Conservation (phyloP, 2,113 vertebrate genomes). For the Pyrgilauda ruficollis region DNA sequence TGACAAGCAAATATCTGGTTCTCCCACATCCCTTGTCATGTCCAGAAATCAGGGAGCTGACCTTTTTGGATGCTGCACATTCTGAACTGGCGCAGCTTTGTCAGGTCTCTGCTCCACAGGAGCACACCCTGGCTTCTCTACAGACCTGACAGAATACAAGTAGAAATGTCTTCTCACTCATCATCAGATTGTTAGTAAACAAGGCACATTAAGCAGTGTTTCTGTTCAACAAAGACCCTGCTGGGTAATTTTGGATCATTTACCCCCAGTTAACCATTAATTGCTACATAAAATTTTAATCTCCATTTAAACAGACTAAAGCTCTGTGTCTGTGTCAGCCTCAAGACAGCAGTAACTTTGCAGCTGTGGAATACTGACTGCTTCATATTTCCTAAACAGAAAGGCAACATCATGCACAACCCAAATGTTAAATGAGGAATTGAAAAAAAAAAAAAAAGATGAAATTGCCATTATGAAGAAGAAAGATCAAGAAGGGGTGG, state of each 20-base stretch:
- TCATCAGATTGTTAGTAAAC: conserved; percentile 45
- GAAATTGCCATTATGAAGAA: neutral
- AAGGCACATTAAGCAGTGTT: conserved; percentile 46
- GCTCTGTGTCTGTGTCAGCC: conserved; percentile 33
- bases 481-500: neutral
- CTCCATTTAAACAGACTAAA: conserved; percentile 59
- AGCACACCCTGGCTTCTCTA: neutral
- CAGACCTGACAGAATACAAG: neutral
- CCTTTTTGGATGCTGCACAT: neutral
- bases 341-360: conserved; percentile 59
- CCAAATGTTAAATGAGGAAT: neutral
- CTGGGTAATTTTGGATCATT: conserved; percentile 61
- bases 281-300: conserved; percentile 69
- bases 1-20: neutral
- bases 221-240: conserved; percentile 42
- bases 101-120: neutral
- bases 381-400: neutral
- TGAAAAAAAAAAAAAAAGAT: neutral
- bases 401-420: neutral
- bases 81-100: neutral
- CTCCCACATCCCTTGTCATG: neutral
- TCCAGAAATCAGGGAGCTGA: neutral
- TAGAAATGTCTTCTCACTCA: neutral
- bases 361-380: conserved; percentile 40
- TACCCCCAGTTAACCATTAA: conserved; percentile 66